Base-by-base conservation (phyloP, 2,888 invertebrate species). In the Phoenoteleia sp. region DNA sequence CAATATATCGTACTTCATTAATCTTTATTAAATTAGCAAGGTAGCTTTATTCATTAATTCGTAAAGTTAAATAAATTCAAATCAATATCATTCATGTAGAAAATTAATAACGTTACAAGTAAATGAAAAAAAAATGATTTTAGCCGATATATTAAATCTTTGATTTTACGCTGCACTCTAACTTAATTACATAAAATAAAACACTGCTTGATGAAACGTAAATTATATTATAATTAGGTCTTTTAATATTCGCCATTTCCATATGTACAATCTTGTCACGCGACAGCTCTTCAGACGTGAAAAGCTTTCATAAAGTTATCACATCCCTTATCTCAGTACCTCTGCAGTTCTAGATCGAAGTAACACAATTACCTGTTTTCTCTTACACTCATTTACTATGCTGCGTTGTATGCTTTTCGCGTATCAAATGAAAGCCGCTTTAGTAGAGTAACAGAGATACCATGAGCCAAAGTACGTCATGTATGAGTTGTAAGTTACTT, bases 351-450 rank as follows among this genome's bases (percentile, higher is more conserved):
- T 42, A 74, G 52, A 62, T 62, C 62, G 74, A 62, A 62, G 74
- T 74, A 74, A 74, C 62, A 74, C 74, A 74, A 52, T 74, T 74
- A 62, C 60, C 74, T 74, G 72, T 72, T 72, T 60, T 49, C 72
- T 72, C 60, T 49, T 72, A 36, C 49, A 25, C 60, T 60, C 60
- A 17, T 60, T 45, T 45, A 45, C 17, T 60, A 25, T 60, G 13
- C 60, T 72, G 60, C 23, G 60, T 60, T 29, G 60, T 72, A 25
- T 60, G 72, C 60, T 33, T 72, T 72, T 60, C 72, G 36, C 25
- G 36, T 60, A 36, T 42, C 47, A 72, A 49, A 49, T 49, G n/a
- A 72, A 60, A 72, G 60, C 49, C 72, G 72, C 72, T 60, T 72
- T 72, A 33, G 45, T 49, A 36, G 17, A 72, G 56, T 5, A 71